Conservation (phyloP, 2,113 vertebrate genomes). For the Rhinoptilus africanus region DNA sequence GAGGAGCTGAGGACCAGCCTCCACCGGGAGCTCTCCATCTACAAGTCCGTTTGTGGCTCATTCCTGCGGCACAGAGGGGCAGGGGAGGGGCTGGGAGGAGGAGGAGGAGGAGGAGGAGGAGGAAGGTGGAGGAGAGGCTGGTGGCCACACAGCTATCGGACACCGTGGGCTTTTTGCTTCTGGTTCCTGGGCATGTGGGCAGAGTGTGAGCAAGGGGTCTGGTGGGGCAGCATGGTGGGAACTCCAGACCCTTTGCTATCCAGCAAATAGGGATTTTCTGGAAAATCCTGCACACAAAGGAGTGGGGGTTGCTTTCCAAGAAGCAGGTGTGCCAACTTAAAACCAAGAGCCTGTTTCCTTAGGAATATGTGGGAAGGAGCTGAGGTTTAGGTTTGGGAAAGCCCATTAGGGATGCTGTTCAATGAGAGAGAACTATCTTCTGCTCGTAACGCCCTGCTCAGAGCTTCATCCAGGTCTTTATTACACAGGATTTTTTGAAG, state of each 20-base stretch:
- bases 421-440: rapidly evolving
- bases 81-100: neutral
- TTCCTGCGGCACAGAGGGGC: neutral
- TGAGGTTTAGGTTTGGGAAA: neutral
- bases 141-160: neutral
- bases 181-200: neutral
- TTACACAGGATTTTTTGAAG: rapidly evolving
- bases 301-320: neutral
- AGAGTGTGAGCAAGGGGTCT: neutral
- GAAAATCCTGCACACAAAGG: neutral
- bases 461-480: neutral
- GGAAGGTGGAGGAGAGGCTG: neutral
- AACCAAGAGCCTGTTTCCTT: neutral
- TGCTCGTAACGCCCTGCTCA: rapidly evolving
- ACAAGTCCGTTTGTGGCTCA: conserved; percentile 76
- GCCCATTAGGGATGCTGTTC: neutral
- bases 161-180: neutral
- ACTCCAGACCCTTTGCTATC: neutral
- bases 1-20: conserved; percentile 82
- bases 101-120: neutral
- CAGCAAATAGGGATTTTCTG: neutral
- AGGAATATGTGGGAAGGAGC: neutral
- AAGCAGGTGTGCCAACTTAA: neutral
- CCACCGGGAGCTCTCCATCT: conserved; percentile 78
- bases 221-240: neutral